Evolutionary conservation across 2,797 vertebrate genomes (phyloP).

Genomic region (Aulostomus chinensis): DNA sequence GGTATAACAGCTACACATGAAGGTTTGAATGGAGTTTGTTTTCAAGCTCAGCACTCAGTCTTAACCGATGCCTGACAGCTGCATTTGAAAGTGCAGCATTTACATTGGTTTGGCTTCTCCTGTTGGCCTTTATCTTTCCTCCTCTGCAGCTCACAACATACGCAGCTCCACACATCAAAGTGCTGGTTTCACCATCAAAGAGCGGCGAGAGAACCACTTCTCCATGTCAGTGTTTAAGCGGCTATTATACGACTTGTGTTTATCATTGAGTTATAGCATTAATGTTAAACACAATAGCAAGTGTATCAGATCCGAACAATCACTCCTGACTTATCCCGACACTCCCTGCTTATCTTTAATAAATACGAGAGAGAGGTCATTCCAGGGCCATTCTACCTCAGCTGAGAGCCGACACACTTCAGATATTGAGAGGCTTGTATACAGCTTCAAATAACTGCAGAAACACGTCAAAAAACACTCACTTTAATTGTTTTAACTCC

Average conservation of each 20-base stretch:
- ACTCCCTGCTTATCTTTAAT: conserved; percentile 63
- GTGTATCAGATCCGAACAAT: conserved; percentile 52
- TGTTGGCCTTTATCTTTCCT: conserved; percentile 22
- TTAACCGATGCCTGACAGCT: not conserved
- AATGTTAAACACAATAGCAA: conserved; percentile 57
- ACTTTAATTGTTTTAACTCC: too few relatives aligned
- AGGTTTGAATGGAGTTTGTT: too few relatives aligned
- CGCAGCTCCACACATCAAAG: conserved; percentile 50
- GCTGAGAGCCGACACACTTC: conserved; percentile 8
- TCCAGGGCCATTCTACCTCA: conserved; percentile 22
- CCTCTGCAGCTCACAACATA: conserved; percentile 24
- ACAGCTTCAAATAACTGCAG: not conserved
- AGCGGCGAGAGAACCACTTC: conserved; percentile 52
- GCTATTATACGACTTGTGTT: conserved; percentile 51
- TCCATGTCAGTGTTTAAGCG: conserved; percentile 45
- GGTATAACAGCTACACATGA: too few relatives aligned
- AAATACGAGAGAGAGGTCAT: conserved; percentile 55
- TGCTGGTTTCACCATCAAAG: conserved; percentile 45
- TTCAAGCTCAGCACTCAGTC: too few relatives aligned
- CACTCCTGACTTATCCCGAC: conserved; percentile 55
- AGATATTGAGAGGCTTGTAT: not conserved
- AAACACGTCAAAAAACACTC: too few relatives aligned
- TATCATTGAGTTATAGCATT: conserved; percentile 59
- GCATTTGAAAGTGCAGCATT: not conserved
- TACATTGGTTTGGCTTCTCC: conserved; percentile 14